Evolutionary conservation across 2,113 vertebrate genomes (phyloP), one percentile per base, ranked within the genome.

Genomic region (Bombycilla garrulus): DNA sequence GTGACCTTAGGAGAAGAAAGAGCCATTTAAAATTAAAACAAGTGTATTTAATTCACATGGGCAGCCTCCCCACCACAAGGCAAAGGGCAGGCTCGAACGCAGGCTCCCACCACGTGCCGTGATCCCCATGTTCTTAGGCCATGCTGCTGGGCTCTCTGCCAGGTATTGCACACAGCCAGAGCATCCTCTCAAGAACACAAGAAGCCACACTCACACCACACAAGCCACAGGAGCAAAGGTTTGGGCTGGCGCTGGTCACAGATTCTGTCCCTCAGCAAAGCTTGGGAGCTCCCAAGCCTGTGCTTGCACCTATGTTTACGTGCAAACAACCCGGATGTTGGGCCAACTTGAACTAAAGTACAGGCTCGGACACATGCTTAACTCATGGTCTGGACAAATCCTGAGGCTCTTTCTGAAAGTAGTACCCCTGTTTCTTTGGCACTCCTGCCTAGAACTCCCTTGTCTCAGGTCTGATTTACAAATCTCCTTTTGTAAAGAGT

Each of bases 91-190:
- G 78, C 73, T 85, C 12, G 0, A 73, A 53, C 3, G 0, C 42
- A 21, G n/a, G 48, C 72, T 62, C 35, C 51, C 0, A 0, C 28
- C 4, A 1, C 0, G 0, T 42, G 66, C 61, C 2, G 1, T 15
- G n/a, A 57, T 36, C 31, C 5, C 1, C 28, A 3, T 0, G 14
- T 29, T 67, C 53, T 47, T 8, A 3, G 3, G 45, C 74, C 56
- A 24, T 0, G 2, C 31, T 35, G 14, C 33, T 29, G 35, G 38
- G 23, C 16, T 66, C 61, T 45, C 71, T 83, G 62, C 36, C 62
- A 81, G 36, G 10, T 9, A 23, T 3, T 31, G 24, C 81, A 58
- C 24, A 2, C 0, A 8, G 51, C 47, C 89, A 92, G 56, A 91
- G 60, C 72, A 81, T 77, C 72, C 38, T 81, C 44, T 40, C 19